phyloP scores from a whole-genome alignment of 2,113 vertebrate species.

The Dissostichus mawsoni region DNA sequence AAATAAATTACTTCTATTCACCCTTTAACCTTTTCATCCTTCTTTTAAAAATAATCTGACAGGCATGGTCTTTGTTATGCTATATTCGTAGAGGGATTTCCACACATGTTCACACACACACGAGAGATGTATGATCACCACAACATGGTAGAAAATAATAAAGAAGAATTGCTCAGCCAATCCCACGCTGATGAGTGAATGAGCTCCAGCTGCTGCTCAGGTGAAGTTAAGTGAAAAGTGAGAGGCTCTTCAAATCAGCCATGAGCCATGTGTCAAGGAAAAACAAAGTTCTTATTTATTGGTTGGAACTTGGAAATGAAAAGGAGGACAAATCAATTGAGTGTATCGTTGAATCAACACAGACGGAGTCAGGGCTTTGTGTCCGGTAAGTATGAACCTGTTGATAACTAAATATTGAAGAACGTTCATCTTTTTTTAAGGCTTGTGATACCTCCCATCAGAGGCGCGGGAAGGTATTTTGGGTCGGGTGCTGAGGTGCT shows the following conservation, averaged over 20 bases:
- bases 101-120: not conserved
- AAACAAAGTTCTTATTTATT: not conserved
- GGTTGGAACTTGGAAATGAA: not conserved
- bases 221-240: not conserved
- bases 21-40: not conserved
- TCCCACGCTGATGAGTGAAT: not conserved
- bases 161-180: not conserved
- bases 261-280: not conserved
- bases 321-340: not conserved
- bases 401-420: too few species aligned
- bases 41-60: not conserved
- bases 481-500: too few species aligned
- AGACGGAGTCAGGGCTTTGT: not conserved
- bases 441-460: not conserved
- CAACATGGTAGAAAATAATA: not conserved
- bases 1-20: constrained; percentile 14
- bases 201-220: constrained; percentile 7
- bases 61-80: too few species aligned
- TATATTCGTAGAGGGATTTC: not conserved
- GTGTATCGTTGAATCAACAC: constrained; percentile 3
- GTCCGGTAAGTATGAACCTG: too few species aligned
- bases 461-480: too few species aligned
- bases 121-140: not conserved
- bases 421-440: too few species aligned
- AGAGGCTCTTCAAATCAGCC: not conserved